phyloP scores from a whole-genome alignment of 2,888 invertebrate genomes.

The Ametastegia equiseti region DNA sequence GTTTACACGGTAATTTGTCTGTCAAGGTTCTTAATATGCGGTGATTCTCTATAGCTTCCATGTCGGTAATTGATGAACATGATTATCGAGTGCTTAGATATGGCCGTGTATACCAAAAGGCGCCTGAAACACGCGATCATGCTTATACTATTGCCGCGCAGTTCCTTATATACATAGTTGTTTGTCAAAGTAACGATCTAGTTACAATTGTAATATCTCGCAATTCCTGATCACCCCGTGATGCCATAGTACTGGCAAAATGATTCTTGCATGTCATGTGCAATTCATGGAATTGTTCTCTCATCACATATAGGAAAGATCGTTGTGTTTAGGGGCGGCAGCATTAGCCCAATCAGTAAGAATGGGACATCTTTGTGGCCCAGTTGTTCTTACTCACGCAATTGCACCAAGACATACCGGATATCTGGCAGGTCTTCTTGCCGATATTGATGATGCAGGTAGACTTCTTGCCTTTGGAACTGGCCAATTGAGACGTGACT shows the following conservation, averaged over 20 bases:
- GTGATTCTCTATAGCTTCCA: not conserved
- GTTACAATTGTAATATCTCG: not conserved
- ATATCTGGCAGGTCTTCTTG: conserved; percentile 84
- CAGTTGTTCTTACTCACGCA: conserved; percentile 88
- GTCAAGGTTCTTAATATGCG: not conserved
- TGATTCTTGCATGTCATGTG: not conserved
- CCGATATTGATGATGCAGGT: conserved; percentile 80
- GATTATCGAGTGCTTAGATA: conserved; percentile 9
- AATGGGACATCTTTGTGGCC: conserved; percentile 82
- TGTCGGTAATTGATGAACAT: conserved; percentile 24
- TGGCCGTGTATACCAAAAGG: not conserved
- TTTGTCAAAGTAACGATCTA: conserved; percentile 7
- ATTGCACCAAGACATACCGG: conserved; percentile 88
- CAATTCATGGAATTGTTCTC: not conserved
- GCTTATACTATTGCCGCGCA: not conserved
- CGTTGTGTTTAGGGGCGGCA: conserved; percentile 89
- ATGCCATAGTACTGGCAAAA: not conserved
- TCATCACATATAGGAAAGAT: conserved; percentile 82
- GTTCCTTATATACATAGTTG: not conserved
- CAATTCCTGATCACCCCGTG: not conserved
- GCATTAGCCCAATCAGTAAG: conserved; percentile 84
- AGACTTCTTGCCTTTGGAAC: conserved; percentile 81
- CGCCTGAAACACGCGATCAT: conserved; percentile 29
- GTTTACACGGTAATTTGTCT: conserved; percentile 12
- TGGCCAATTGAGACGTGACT: conserved; percentile 78